Percentiles rank a stretch among this genome's conserved stretches.
phyloP scores from a whole-genome alignment of 2,888 invertebrate genomes.

The Elegia similella region DNA sequence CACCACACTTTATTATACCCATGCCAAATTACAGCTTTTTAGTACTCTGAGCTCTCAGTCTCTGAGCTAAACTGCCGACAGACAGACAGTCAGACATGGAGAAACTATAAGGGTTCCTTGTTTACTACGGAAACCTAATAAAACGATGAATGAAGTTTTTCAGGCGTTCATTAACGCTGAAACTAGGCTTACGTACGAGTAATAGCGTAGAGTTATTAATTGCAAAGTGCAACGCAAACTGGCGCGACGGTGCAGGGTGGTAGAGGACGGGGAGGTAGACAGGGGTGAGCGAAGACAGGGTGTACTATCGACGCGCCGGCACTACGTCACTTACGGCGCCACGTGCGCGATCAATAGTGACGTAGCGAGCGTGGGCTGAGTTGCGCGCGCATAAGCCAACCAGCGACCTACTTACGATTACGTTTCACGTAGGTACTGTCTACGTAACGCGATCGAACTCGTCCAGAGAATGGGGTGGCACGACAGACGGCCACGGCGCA shows the following conservation, averaged over 20 bases:
- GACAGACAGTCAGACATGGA: too few relatives aligned
- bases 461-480: slow-evolving; percentile 37
- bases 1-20: too few relatives aligned
- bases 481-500: slow-evolving; percentile 41
- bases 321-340: slow-evolving; percentile 79
- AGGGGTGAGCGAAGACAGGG: slow-evolving; percentile 44
- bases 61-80: too few relatives aligned
- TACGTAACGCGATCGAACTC: slow-evolving; percentile 75
- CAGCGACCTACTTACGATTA: slow-evolving; percentile 75
- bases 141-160: neutral
- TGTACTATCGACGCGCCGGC: slow-evolving; percentile 58
- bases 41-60: too few relatives aligned
- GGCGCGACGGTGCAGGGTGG: slow-evolving; percentile 27
- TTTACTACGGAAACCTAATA: neutral
- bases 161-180: slow-evolving; percentile 16
- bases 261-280: slow-evolving; percentile 30
- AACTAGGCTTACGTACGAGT: slow-evolving; percentile 38
- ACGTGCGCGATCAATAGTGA: slow-evolving; percentile 80
- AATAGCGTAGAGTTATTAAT: slow-evolving; percentile 38
- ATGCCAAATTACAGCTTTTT: too few relatives aligned
- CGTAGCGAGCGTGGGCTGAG: slow-evolving; percentile 51
- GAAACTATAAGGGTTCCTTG: neutral
- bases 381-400: slow-evolving; percentile 66
- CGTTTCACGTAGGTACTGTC: slow-evolving; percentile 77
- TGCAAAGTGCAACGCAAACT: slow-evolving; percentile 46